Evolutionary conservation across 1,140 invertebrate genomes (phyloP), one percentile per base, ranked within the genome.

Genomic region (Hylyphantes graminicola): DNA sequence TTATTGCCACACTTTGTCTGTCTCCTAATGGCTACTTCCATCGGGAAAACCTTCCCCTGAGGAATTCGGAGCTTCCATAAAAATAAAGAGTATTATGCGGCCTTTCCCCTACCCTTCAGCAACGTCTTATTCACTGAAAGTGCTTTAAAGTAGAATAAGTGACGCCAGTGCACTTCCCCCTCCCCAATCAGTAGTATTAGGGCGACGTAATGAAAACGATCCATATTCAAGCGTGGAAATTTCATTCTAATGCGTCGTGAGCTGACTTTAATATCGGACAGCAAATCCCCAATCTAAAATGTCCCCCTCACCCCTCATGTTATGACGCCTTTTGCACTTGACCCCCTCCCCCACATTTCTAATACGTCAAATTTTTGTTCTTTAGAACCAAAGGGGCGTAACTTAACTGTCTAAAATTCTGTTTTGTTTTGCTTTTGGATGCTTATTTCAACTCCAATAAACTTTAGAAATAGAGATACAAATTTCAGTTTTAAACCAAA

Each of bases 1-100:
- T 74, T 74, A 74, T 57, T 57, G 72, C 72, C 57, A 57, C 72
- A 74, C 72, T 74, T 74, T 74, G 72, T 74, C 51, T 55, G 35
- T 21, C 72, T 57, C 17, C 54, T 74, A 74, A 74, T 74, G 72
- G 54, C 72, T 9, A 19, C 3, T 50, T 35, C 72, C 72, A 74
- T 70, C 68, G 54, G 12, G 68, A 54, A 70, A 70, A 53, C 72
- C 72, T 21, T 35, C 72, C 72, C 72, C n/a, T 35, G 48, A 74
- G 72, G 72, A 74, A 74, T 74, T 35, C 72, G 11, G 6, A 12
- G 57, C 68, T 17, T 6, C 68, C 68, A 70, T 70, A 70, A 70
- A 70, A 70, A 70, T 70, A 70, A 70, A 70, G 68, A 70, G 68
- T 48, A 21, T 15, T 53, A 51, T 70, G 51, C 51, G 68, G 13